These are phyloP conservation scores for Andinoacara biseriatus DNA, from an alignment of 2,113 vertebrate species.

Conservation along the genomic window DNA sequence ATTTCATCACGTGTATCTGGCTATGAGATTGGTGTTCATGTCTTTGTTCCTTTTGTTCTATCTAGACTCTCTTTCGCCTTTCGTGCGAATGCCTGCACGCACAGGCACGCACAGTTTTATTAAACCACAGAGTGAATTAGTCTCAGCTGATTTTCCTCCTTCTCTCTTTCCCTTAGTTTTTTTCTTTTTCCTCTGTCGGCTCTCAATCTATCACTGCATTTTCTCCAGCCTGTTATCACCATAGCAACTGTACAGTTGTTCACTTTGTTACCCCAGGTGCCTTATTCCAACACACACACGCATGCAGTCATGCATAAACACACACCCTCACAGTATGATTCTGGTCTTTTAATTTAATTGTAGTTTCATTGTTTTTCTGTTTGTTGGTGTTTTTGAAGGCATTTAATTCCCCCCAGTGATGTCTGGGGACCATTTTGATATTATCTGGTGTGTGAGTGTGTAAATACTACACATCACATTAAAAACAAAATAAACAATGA, in stretches of 20 bases:
- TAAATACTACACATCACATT: conserved; percentile 33
- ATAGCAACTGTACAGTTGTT: conserved; percentile 70
- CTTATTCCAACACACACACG: conserved; percentile 3
- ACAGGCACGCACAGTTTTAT: conserved; percentile 16
- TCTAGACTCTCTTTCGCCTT: neutral
- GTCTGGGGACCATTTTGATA: conserved; percentile 28
- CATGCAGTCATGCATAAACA: conserved; percentile 8
- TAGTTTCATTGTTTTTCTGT: conserved; percentile 18
- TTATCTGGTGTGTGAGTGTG: conserved; percentile 21
- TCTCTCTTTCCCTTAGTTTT: conserved; percentile 5
- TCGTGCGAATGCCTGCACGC: neutral
- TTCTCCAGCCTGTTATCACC: conserved; percentile 56
- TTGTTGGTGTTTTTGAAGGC: conserved; percentile 20
- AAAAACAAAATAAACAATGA: conserved; percentile 7
- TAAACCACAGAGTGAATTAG: neutral
- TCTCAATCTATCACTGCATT: conserved; percentile 41
- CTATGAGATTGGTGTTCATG: neutral
- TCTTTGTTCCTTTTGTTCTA: neutral
- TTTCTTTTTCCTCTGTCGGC: conserved; percentile 21
- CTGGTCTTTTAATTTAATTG: conserved; percentile 32
- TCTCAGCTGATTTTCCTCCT: neutral
- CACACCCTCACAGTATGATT: conserved; percentile 12
- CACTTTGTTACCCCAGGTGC: conserved; percentile 43
- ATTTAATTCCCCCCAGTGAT: conserved; percentile 13
- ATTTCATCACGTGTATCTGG: conserved; percentile 10